Percentiles rank a stretch among this genome's conserved stretches.
Conservation (phyloP, 2,888 invertebrate genomes). For the Lycia hirtaria region DNA sequence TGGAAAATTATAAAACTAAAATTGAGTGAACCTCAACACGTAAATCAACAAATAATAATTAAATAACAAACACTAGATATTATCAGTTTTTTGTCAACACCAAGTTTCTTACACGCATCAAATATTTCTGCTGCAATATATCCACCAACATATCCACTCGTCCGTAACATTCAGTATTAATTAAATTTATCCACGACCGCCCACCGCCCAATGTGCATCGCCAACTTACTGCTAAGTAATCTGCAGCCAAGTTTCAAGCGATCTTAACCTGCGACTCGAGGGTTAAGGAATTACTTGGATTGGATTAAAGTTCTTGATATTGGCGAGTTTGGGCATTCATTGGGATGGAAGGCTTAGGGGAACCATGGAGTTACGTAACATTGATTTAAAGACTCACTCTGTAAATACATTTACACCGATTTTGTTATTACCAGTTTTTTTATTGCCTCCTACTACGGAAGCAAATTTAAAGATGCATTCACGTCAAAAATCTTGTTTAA, state of each 20-base stretch:
- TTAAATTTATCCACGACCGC: conserved; percentile 54
- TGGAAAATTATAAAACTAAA: no score
- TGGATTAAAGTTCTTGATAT: conserved; percentile 30
- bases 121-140: neutral
- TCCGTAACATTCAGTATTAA: conserved; percentile 60
- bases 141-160: conserved; percentile 45
- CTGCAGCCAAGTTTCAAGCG: conserved; percentile 41
- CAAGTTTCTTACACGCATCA: neutral
- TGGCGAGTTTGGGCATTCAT: conserved; percentile 19
- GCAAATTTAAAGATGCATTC: no score
- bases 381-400: no score
- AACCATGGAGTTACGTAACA: neutral
- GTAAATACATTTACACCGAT: neutral
- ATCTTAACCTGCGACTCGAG: conserved; percentile 54
- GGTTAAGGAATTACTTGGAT: conserved; percentile 39
- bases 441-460: no score
- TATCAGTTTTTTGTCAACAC: no score
- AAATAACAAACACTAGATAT: no score
- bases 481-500: no score
- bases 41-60: no score
- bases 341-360: conserved; percentile 8
- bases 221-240: conserved; percentile 28
- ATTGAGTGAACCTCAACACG: no score
- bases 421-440: no score
- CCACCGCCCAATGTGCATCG: conserved; percentile 11